Evolutionary conservation across 2,888 invertebrate genomes (phyloP).

Genomic region (Drosophila anomelani): DNA sequence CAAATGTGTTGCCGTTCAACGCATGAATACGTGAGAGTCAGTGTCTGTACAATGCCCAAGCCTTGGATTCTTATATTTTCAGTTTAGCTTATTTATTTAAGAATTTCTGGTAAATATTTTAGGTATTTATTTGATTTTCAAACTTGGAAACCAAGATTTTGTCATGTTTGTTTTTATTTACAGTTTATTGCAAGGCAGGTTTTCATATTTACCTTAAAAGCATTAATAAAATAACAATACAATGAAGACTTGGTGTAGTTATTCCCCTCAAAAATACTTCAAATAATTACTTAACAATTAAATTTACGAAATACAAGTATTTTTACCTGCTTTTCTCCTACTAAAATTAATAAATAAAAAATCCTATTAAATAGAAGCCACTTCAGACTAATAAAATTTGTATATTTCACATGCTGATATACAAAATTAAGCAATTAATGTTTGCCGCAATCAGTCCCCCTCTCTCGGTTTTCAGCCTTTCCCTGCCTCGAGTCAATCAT

Average conservation of each 20-base stretch:
- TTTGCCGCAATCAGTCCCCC: not conserved
- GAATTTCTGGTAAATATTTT: not conserved
- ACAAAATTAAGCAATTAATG: not conserved
- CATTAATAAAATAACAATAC: too few relatives aligned
- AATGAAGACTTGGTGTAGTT: too few relatives aligned
- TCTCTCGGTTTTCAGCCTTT: slow-evolving; percentile 24
- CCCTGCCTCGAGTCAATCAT: slow-evolving; percentile 75
- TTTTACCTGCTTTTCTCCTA: too few relatives aligned
- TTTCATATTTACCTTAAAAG: not conserved
- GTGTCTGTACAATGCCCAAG: slow-evolving; percentile 5
- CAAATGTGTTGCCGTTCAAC: slow-evolving; percentile 9
- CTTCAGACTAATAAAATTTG: not conserved
- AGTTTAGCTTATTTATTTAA: slow-evolving; percentile 2
- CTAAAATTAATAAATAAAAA: not conserved
- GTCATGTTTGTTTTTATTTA: not conserved
- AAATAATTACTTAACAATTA: too few relatives aligned
- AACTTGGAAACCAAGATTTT: not conserved
- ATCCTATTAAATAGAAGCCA: not conserved
- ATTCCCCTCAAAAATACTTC: too few relatives aligned
- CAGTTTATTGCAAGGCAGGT: not conserved
- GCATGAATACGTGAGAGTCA: slow-evolving; percentile 10
- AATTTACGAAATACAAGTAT: too few relatives aligned
- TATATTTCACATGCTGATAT: not conserved
- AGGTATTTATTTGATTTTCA: not conserved
- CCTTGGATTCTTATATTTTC: not conserved